phyloP scores from a whole-genome alignment of 2,888 invertebrate genomes.

The Leucoma salicis region DNA sequence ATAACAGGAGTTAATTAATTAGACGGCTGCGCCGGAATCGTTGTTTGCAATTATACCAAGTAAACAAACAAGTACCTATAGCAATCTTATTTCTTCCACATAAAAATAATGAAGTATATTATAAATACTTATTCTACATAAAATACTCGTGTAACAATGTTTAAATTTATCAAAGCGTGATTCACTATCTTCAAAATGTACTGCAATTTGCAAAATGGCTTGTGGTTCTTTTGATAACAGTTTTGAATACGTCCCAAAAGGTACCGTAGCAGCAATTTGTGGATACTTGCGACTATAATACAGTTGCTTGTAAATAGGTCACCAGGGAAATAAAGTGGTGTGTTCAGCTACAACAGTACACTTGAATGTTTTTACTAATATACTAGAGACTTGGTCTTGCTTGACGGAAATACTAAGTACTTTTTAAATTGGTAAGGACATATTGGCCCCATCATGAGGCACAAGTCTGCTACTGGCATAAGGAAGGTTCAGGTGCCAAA shows the following conservation, averaged over 20 bases:
- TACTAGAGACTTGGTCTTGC: no score
- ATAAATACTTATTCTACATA: slow-evolving; percentile 42
- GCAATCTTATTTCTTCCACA: no score
- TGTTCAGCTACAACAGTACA: not conserved
- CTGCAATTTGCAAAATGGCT: not conserved
- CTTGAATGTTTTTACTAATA: no score
- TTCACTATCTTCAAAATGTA: not conserved
- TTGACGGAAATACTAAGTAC: no score
- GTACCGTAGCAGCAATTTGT: not conserved
- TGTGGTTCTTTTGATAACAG: slow-evolving; percentile 1
- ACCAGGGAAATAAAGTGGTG: not conserved
- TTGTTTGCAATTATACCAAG: no score
- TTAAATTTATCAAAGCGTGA: not conserved
- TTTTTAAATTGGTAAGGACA: no score
- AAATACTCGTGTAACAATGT: not conserved
- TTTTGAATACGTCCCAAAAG: not conserved
- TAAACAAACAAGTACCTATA: no score
- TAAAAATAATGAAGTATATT: not conserved
- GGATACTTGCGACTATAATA: not conserved
- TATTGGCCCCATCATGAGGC: no score
- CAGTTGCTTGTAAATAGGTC: not conserved
- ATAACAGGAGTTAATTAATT: no score
- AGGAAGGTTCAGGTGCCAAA: no score
- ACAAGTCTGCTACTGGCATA: no score
- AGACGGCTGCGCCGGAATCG: no score